A percentile compares a stretch with the other conserved stretches of the same genome.
Evolutionary conservation across 2,888 invertebrate species (phyloP).

Genomic region (Noctuana brunneofusca): DNA sequence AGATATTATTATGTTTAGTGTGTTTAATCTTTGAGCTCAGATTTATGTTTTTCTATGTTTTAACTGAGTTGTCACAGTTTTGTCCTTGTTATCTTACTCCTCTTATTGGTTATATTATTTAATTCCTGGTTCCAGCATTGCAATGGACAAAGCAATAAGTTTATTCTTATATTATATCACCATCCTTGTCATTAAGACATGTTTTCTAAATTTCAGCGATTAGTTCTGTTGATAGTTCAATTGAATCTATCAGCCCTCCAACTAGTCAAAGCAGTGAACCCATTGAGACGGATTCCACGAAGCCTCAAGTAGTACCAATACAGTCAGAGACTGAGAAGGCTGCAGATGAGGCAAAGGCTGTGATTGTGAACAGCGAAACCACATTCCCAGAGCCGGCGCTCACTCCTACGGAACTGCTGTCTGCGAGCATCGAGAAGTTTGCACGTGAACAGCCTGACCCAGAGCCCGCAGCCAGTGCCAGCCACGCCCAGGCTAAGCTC

Average conservation of each 20-base stretch:
- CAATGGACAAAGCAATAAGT: not conserved
- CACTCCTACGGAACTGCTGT: conserved; percentile 69
- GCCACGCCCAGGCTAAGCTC: conserved; percentile 63
- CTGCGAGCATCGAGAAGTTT: conserved; percentile 73
- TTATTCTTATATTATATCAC: not conserved
- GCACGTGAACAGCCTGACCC: conserved; percentile 57
- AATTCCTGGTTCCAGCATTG: not conserved
- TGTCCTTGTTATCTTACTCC: not conserved
- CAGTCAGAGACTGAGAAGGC: conserved; percentile 50
- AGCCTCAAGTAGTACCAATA: conserved; percentile 47
- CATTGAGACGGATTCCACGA: conserved; percentile 51
- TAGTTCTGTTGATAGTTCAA: conserved; percentile 72
- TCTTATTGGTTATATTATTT: not conserved
- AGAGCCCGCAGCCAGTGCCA: conserved; percentile 47
- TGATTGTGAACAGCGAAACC: conserved; percentile 51
- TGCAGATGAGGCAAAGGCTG: conserved; percentile 49
- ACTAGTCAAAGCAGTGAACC: conserved; percentile 70
- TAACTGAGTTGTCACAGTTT: no score
- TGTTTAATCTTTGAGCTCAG: not conserved
- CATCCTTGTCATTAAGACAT: conserved; percentile 14
- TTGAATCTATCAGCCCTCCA: conserved; percentile 66
- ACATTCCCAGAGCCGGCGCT: conserved; percentile 48
- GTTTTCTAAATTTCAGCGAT: conserved; percentile 58
- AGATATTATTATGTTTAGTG: not conserved
- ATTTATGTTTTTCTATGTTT: no score